Evolutionary conservation across 1,140 invertebrate species (phyloP), one percentile per base, ranked within the genome.

Genomic region (Nephotettix cincticeps): DNA sequence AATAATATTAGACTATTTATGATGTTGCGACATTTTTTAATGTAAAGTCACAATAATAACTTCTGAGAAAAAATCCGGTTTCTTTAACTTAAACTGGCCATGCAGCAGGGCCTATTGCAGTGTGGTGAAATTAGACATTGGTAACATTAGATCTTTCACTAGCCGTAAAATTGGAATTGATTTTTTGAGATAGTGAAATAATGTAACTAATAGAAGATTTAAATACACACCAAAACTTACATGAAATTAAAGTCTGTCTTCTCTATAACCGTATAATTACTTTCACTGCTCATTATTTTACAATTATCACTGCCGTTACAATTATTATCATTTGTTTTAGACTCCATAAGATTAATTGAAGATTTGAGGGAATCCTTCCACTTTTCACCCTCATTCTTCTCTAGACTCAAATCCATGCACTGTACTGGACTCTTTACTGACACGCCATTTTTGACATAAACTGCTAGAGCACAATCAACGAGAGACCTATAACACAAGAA

Each of bases 361-460:
- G 14, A 4, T 40, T 17, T 30, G 36, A 11, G n/a, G 4, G 19
- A 9, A 6, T 32, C 30, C 9, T 4, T 43, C 36, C 36, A 40
- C 6, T 32, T 23, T 36, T 14, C 29, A 36, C 29, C n/a, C 19
- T 65, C 63, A 9, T n/a, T 36, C 11, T 27, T 40, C n/a, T 43
- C n/a, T 1, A 23, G 6, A 65, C 63, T 65, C n/a, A 65, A 25
- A 40, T 65, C 63, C 6, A 43, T n/a, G 66, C 75, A 76, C 27
- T 72, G 68, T 14, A 76, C 61, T 19, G 71, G 67, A 0, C 65
- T 61, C 54, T 73, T 71, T 21, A 72, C 61, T n/a, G 72, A 75
- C 14, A 19, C 28, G 19, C 71, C 72, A 14, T 65, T 69, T 51
- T 74, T 69, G 36, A 71, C 64, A 67, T 72, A 75, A n/a, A 68